Base-by-base conservation (phyloP, 2,888 invertebrate species). In the Phasia obesa region DNA sequence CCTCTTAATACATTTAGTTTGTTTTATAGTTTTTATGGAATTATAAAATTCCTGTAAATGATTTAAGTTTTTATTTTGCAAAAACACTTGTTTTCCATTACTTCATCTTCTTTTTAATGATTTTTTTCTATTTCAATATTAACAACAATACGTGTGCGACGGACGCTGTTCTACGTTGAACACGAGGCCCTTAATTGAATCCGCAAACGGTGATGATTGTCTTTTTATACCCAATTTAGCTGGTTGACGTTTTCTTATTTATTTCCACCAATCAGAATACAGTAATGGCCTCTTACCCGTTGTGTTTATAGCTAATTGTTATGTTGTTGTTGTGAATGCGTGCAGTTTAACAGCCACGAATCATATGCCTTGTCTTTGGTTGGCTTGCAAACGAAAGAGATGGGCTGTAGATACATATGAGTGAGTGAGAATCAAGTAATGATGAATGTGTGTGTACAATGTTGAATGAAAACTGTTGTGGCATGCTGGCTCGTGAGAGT, bases 121-220 rank as follows among this genome's bases (percentile, higher is more conserved):
- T 25, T 77, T 38, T 38, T n/a, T n/a, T 42, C n/a, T 13, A 51
- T 69, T 77, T 38, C 19, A 67, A 65, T 65, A 35, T 70, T 59
- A 77, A 47, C 65, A 62, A 81, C 64, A 69, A 82, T 73, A 71
- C 79, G 84, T 70, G 49, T 70, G 44, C 65, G 71, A 80, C 85
- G 86, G 71, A 80, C 85, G 86, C 84, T 86, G 86, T 85, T 67
- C 86, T 81, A 87, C 87, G 89, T 85, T 87, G 87, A 87, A 90
- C 87, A 88, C 90, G 88, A 87, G 87, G 88, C 88, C 89, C 90
- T 91, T 91, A 91, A 91, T 91, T 91, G 91, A 90, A 90, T 88
- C 88, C 88, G 87, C 88, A 89, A 89, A 88, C 88, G 87, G 86
- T 88, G 93, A 93, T 91, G 93, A 95, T 92, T 96, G 96, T 95